Evolutionary conservation across 1,140 invertebrate genomes (phyloP).

Genomic region (Capitella teleta): DNA sequence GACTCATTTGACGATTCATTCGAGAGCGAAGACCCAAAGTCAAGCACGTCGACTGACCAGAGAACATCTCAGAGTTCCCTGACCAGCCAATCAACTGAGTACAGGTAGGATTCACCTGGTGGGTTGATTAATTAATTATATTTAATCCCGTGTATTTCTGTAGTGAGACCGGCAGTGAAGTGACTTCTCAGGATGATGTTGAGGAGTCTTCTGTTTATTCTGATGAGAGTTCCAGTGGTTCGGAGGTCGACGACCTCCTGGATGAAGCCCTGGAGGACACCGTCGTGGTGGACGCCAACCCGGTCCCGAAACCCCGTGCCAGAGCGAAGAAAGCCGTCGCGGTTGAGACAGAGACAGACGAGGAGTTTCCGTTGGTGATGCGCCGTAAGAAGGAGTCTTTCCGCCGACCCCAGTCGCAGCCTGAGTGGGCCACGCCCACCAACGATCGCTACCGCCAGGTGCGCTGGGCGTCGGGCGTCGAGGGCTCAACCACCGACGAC

Average conservation of each 20-base stretch:
- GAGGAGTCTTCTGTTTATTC: conserved; percentile 16
- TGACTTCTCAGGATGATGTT: conserved; percentile 1
- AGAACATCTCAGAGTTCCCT: too few species aligned
- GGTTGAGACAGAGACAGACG: background rate
- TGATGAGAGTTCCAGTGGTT: conserved; percentile 1
- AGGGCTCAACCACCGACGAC: too few species aligned
- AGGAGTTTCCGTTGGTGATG: background rate
- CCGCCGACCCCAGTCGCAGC: background rate
- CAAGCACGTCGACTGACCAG: too few species aligned
- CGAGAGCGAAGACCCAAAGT: too few species aligned
- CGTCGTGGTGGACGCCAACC: background rate
- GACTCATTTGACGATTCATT: background rate
- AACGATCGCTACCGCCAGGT: too few species aligned
- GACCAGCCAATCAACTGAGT: too few species aligned
- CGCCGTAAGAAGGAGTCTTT: background rate
- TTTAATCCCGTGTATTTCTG: background rate
- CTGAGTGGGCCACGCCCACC: too few species aligned
- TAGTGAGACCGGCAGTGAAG: background rate
- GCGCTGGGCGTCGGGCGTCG: too few species aligned
- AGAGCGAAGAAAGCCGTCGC: background rate
- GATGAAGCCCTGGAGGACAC: conserved; percentile 33
- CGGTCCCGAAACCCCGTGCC: background rate
- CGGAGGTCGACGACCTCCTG: conserved; percentile 35
- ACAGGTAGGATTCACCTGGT: too few species aligned
- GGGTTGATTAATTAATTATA: background rate